phyloP scores from a whole-genome alignment of 2,113 vertebrate species.

The Tursiops truncatus region DNA sequence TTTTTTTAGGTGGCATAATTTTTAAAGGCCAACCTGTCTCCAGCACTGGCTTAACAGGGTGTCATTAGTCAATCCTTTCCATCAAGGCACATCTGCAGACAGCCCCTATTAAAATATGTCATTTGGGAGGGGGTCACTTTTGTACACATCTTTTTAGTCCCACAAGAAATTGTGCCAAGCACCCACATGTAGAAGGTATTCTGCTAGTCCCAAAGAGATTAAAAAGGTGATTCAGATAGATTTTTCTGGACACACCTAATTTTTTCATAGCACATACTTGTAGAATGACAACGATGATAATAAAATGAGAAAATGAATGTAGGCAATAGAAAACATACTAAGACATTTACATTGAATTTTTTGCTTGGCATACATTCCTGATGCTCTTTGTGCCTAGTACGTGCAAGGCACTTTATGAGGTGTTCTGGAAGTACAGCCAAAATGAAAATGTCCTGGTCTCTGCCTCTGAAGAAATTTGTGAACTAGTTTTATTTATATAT shows the following conservation, averaged over 20 bases:
- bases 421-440: neutral
- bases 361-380: neutral
- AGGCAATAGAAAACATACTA: neutral
- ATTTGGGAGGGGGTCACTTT: constrained; percentile 26
- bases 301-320: constrained; percentile 4
- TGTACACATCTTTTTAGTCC: neutral
- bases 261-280: neutral
- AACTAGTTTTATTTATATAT: constrained; percentile 6
- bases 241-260: neutral
- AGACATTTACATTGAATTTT: neutral
- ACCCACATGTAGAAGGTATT: neutral
- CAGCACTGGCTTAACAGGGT: constrained; percentile 35
- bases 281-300: neutral
- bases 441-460: neutral
- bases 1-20: constrained; percentile 60
- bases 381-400: neutral
- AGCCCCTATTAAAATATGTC: neutral
- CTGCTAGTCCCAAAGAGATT: neutral
- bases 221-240: neutral
- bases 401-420: neutral
- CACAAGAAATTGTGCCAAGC: neutral
- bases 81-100: constrained; percentile 27
- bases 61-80: constrained; percentile 44
- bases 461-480: neutral
- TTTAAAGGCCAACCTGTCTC: constrained; percentile 61